Percentiles rank a stretch among this genome's conserved stretches.
These are phyloP conservation scores for Macquaria ambigua DNA, from an alignment of 2,113 vertebrate species.

Conservation along the genomic window DNA sequence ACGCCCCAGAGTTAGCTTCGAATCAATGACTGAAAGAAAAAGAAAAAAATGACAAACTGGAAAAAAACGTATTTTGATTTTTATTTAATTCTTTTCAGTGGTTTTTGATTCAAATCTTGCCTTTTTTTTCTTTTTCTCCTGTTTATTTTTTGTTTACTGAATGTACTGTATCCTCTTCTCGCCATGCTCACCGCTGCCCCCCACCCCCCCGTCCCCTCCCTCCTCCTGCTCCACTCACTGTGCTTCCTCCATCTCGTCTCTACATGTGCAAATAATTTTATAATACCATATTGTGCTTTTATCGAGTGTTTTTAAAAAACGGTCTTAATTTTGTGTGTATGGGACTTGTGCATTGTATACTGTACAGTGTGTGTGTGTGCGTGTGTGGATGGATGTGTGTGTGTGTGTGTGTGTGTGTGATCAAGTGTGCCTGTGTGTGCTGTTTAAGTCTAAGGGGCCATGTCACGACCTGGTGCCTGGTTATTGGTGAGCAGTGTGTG, in stretches of 20 bases:
- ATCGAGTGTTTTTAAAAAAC: slow-evolving; percentile 66
- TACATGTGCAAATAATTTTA: slow-evolving; percentile 87
- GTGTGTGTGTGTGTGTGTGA: slow-evolving; percentile 35
- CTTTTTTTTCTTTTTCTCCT: slow-evolving; percentile 49
- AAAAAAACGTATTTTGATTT: slow-evolving; percentile 72
- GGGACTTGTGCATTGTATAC: slow-evolving; percentile 76
- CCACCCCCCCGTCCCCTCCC: background rate
- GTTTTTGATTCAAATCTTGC: slow-evolving; percentile 75
- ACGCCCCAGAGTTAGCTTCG: slow-evolving; percentile 39
- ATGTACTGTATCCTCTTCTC: slow-evolving; percentile 78
- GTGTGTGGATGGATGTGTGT: background rate
- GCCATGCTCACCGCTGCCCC: slow-evolving; percentile 54
- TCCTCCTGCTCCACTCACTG: slow-evolving; percentile 30
- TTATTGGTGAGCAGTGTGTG: slow-evolving; percentile 54
- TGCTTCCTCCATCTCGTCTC: slow-evolving; percentile 70
- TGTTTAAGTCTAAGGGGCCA: slow-evolving; percentile 63
- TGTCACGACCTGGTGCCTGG: slow-evolving; percentile 71
- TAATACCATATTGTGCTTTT: slow-evolving; percentile 89
- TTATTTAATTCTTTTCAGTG: slow-evolving; percentile 79
- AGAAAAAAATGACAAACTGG: slow-evolving; percentile 59
- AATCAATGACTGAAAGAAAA: slow-evolving; percentile 57
- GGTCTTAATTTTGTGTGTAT: slow-evolving; percentile 80
- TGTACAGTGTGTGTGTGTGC: slow-evolving; percentile 61
- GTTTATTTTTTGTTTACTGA: slow-evolving; percentile 71
- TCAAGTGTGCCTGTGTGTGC: slow-evolving; percentile 47